phyloP scores from a whole-genome alignment of 2,797 vertebrate species.

The Pogonophryne albipinna region DNA sequence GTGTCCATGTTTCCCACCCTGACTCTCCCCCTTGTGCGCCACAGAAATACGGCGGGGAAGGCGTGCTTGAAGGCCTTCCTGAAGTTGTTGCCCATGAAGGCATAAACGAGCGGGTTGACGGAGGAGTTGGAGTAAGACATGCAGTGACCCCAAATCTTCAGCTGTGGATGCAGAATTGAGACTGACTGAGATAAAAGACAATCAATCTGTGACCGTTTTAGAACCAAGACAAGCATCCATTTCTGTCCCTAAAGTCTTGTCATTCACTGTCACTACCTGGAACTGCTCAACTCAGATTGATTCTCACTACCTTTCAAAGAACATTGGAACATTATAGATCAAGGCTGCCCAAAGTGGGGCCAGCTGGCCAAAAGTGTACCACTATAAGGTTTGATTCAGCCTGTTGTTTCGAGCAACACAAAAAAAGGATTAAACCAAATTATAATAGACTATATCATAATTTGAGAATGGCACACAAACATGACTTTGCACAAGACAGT shows the following conservation, averaged over 20 bases:
- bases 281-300: neutral
- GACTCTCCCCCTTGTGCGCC: slow-evolving; percentile 53
- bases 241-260: neutral
- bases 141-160: slow-evolving; percentile 86
- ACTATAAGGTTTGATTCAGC: no score
- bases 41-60: slow-evolving; percentile 79
- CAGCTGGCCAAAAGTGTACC: no score
- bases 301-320: neutral
- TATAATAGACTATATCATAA: no score
- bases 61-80: slow-evolving; percentile 84
- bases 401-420: no score
- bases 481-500: no score
- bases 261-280: no score
- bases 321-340: neutral
- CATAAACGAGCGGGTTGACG: slow-evolving; percentile 82
- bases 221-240: neutral
- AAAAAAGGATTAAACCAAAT: no score
- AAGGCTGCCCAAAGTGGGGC: no score
- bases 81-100: slow-evolving; percentile 87
- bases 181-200: neutral
- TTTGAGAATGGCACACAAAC: no score
- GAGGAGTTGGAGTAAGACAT: slow-evolving; percentile 88
- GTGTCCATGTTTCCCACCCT: slow-evolving; percentile 42
- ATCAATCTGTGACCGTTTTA: fast-evolving
- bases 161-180: slow-evolving; percentile 40